Evolutionary conservation across 2,113 vertebrate species (phyloP), one percentile per base, ranked within the genome.

Genomic region (Xyrauchen texanus): DNA sequence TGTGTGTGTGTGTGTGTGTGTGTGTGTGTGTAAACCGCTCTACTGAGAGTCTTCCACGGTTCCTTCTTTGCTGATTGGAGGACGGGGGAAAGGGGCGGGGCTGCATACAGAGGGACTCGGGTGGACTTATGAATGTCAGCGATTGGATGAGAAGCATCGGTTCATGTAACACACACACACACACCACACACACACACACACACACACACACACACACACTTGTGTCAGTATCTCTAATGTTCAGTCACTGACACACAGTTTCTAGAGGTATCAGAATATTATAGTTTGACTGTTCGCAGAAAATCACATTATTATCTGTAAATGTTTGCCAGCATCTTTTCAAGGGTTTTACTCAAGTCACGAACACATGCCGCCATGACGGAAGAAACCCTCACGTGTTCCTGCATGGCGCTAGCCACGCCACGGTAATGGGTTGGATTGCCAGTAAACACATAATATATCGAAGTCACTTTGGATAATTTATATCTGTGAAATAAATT

Each of bases 1-100:
- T 81, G 74, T 90, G 89, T 92, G n/a, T n/a, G 46, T 46, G 44
- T 12, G n/a, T 11, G 45, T 46, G 66, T n/a, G 11, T 73, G 67
- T 83, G 78, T 68, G 74, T 80, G 81, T 81, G 74, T 90, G 89
- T 92, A 91, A 92, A 92, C 90, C 81, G 83, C 83, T 83, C 65
- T 76, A 62, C 71, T 63, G 77, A 70, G 78, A 76, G 79, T 66
- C 66, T 72, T 51, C 21, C 21, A 34, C 21, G 21, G 21, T 34
- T 34, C 21, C 21, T 34, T 34, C 21, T 34, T 34, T 34, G 71
- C 55, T 65, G 60, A 77, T 84, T 85, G 21, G 21, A 34, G 21
- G 21, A 34, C 21, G 68, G 42, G 61, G 47, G 15, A 2, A 65
- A 71, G 45, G 61, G 61, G 64, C 12, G 63, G 49, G 16, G 64